These are phyloP conservation scores for Crotalus helleri DNA, from an alignment of 2,113 vertebrate genomes.

Conservation along the genomic window DNA sequence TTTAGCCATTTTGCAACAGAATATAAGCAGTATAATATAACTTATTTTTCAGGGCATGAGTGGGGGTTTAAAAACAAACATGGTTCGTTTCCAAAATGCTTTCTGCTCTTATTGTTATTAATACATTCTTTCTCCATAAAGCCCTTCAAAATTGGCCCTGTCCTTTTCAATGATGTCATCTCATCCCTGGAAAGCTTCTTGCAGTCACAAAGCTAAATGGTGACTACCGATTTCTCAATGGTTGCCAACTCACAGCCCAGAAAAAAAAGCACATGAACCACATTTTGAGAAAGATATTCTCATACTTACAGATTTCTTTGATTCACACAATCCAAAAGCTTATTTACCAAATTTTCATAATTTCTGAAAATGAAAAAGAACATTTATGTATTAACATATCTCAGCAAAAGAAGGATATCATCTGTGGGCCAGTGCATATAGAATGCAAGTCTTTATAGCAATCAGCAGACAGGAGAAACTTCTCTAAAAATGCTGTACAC, in stretches of 20 bases:
- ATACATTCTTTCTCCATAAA: not conserved
- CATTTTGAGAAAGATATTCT: not conserved
- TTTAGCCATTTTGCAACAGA: not conserved
- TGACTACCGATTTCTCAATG: not conserved
- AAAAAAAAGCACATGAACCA: not conserved
- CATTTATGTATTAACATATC: not conserved
- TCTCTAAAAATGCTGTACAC: not conserved
- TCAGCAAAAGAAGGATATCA: not conserved
- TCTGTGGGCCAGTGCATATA: not conserved
- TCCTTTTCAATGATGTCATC: not conserved
- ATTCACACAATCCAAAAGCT: conserved; percentile 81
- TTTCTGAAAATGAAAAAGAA: conserved; percentile 71
- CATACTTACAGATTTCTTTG: conserved; percentile 89
- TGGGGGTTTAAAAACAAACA: not conserved
- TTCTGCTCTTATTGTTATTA: not conserved
- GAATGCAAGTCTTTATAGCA: not conserved
- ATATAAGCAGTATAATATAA: not conserved
- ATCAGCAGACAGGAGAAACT: not conserved
- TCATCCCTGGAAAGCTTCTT: not conserved
- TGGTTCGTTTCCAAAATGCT: not conserved
- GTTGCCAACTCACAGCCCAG: not conserved
- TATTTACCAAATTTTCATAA: conserved; percentile 85
- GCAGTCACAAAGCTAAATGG: not conserved
- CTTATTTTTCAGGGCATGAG: not conserved
- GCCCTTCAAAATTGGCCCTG: not conserved